Evolutionary conservation across 2,888 invertebrate genomes (phyloP), one percentile per base, ranked within the genome.

Genomic region (Orthosia incerta): DNA sequence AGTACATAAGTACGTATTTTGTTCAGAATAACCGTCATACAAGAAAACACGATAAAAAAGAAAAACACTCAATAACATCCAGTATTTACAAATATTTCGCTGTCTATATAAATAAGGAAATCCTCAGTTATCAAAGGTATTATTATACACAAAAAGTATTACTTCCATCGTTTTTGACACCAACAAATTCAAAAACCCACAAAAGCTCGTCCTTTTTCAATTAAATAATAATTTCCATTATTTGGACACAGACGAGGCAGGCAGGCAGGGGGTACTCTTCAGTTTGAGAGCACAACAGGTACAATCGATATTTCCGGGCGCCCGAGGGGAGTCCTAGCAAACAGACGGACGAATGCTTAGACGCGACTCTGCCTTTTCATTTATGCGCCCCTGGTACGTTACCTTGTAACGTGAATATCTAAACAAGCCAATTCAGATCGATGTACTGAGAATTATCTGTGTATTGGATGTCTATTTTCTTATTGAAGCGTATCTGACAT

Each of bases 221-320:
- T 89, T 87, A 87, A 84, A 82, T 85, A 80, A 84, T 86, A 84
- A 86, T 84, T 84, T 81, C 77, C 76, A 87, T 89, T 89, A 89
- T 88, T 88, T 82, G 60, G 70, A 76, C 74, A 76, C 70, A 80
- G 77, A 79, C 76, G 84, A 68, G 76, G 80, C 72, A 74, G 83
- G 86, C 73, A 70, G 81, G 76, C 39, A 39, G 39, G 39, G 83
- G 83, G 78, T 61, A 74, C 78, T 79, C 82, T 80, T 80, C 77
- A 72, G 81, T 88, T 81, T 71, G 86, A 79, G 85, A 85, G 86
- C 85, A 91, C 90, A 91, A 92, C 91, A 92, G 91, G 92, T 92
- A 92, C 91, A 93, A 94, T 93, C 94, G 87, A 94, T 94, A 94
- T 91, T 91, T 89, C 92, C 90, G 89, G 87, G 86, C 84, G 83